These are phyloP conservation scores for Mastigias papua DNA, from an alignment of 30 jellyfish, hydroid and myxozoan genomes.

Conservation along the genomic window DNA sequence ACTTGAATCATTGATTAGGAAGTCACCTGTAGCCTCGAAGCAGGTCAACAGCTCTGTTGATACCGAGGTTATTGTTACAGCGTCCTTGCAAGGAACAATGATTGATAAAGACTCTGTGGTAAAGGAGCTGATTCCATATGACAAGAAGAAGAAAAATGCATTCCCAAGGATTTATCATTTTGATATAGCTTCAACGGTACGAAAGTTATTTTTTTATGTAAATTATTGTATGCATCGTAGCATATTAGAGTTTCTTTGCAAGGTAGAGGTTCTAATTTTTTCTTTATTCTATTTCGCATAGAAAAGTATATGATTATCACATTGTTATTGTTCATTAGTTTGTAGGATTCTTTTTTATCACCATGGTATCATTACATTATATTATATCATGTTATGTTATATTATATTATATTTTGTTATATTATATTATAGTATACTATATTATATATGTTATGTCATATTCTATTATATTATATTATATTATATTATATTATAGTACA, in stretches of 20 bases:
- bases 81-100: constrained; percentile 75
- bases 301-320: too few species aligned
- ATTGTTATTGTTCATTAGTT: too few species aligned
- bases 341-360: too few species aligned
- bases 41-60: constrained; percentile 39
- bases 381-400: too few species aligned
- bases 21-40: not conserved
- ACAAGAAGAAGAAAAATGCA: constrained; percentile 57
- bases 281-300: too few species aligned
- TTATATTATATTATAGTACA: too few species aligned
- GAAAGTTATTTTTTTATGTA: not conserved
- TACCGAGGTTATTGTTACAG: constrained; percentile 43
- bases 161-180: constrained; percentile 87
- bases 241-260: not conserved
- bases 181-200: constrained; percentile 82
- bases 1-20: constrained; percentile 15
- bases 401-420: too few species aligned
- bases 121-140: constrained; percentile 51
- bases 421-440: too few species aligned
- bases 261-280: not conserved
- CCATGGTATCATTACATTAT: too few species aligned
- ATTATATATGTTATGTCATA: too few species aligned
- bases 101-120: constrained; percentile 63
- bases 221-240: not conserved
- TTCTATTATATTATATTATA: too few species aligned